These are phyloP conservation scores for Catalaphyllia jardinei DNA, from an alignment of 64 coral and sea anemone genomes.

Conservation along the genomic window DNA sequence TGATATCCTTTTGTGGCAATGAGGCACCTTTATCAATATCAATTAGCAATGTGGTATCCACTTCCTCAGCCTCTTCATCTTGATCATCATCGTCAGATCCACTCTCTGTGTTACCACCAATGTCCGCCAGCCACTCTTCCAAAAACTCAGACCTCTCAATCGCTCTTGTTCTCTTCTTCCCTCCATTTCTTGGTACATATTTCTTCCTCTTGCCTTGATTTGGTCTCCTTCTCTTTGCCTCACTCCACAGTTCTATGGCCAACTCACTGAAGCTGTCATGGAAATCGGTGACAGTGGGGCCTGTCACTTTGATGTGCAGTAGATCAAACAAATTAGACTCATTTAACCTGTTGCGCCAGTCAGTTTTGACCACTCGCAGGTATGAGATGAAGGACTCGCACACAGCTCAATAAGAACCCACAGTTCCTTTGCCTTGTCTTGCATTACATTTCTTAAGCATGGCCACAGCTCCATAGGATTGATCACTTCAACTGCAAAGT, in stretches of 20 bases:
- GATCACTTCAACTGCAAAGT: slow-evolving; percentile 59
- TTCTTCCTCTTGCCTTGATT: slow-evolving; percentile 69
- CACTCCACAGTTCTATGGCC: slow-evolving; percentile 64
- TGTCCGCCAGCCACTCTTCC: slow-evolving; percentile 60
- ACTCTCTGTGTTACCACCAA: slow-evolving; percentile 46
- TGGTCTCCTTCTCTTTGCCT: slow-evolving; percentile 36
- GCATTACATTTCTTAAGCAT: slow-evolving; percentile 60
- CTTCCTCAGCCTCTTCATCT: slow-evolving; percentile 54
- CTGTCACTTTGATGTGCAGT: slow-evolving; percentile 53
- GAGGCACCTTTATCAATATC: slow-evolving; percentile 29
- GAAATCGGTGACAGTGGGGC: slow-evolving; percentile 55
- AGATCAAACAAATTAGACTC: slow-evolving; percentile 61
- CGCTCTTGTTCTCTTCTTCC: slow-evolving; percentile 51
- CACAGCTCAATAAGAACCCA: slow-evolving; percentile 54
- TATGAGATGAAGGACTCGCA: slow-evolving; percentile 67
- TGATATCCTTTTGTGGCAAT: background rate
- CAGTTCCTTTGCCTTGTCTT: slow-evolving; percentile 58
- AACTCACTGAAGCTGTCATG: slow-evolving; percentile 54
- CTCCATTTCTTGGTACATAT: slow-evolving; percentile 59
- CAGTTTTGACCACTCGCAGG: slow-evolving; percentile 64
- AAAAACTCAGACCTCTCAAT: slow-evolving; percentile 68
- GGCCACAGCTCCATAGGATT: slow-evolving; percentile 74
- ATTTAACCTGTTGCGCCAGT: slow-evolving; percentile 69
- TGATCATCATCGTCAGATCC: slow-evolving; percentile 38
- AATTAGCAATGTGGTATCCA: slow-evolving; percentile 18